These are phyloP conservation scores for Parthenolecanium corni DNA, from an alignment of 2,888 invertebrate genomes.

Conservation along the genomic window DNA sequence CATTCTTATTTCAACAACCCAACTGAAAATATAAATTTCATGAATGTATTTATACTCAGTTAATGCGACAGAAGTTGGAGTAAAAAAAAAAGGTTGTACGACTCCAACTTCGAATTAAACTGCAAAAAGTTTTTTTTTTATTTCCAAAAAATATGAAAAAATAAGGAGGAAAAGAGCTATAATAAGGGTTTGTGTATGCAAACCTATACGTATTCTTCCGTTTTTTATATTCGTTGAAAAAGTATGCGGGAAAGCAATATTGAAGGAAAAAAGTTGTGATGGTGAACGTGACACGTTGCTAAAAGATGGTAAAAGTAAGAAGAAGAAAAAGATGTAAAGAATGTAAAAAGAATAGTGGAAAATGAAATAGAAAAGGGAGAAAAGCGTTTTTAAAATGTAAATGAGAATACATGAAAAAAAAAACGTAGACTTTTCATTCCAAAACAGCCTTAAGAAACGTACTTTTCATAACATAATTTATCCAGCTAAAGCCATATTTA, in stretches of 20 bases:
- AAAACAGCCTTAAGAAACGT: slow-evolving; percentile 18
- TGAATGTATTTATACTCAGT: neutral
- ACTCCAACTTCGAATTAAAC: neutral
- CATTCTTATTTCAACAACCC: no score
- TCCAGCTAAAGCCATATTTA: no score
- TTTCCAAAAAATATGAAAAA: neutral
- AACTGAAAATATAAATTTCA: no score
- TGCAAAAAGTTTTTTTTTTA: neutral
- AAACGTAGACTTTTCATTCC: slow-evolving; percentile 10
- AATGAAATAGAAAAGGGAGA: neutral
- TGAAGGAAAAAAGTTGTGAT: slow-evolving; percentile 6
- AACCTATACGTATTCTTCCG: neutral
- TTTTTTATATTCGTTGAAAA: neutral
- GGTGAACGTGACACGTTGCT: slow-evolving; percentile 25
- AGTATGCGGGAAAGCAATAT: neutral
- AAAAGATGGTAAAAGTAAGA: slow-evolving; percentile 9
- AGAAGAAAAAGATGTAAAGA: slow-evolving; percentile 13
- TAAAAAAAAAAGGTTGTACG: no score
- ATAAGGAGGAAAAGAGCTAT: neutral
- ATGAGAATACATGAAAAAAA: slow-evolving; percentile 18
- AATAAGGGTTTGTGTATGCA: neutral
- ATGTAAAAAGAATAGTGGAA: slow-evolving; percentile 13
- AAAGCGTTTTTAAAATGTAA: slow-evolving; percentile 25
- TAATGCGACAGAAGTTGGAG: no score
- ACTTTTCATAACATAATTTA: neutral